Conservation (phyloP, 2,888 invertebrate species). For the Dynastes maya region DNA sequence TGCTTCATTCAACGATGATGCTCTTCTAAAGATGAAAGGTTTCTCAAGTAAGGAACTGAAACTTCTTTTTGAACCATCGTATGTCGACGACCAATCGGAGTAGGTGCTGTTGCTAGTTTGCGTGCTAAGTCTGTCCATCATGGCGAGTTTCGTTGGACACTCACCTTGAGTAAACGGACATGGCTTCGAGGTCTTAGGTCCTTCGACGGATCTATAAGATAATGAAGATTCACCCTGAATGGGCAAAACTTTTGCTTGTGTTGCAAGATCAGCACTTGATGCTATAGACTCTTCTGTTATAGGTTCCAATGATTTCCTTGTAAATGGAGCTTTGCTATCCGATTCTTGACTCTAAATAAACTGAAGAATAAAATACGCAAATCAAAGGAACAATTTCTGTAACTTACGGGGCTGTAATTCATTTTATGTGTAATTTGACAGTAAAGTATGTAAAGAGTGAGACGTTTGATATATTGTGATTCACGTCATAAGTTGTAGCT, state of each 20-base stretch:
- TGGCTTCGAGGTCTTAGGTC: slow-evolving; percentile 3
- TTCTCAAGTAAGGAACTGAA: slow-evolving; percentile 45
- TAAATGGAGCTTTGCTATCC: neutral
- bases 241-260: neutral
- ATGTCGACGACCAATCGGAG: slow-evolving; percentile 6
- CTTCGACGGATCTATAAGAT: too few relatives aligned
- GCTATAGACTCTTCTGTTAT: slow-evolving; percentile 37
- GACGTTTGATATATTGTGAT: neutral
- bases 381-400: neutral
- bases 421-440: neutral
- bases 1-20: slow-evolving; percentile 43
- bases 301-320: slow-evolving; percentile 36
- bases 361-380: neutral
- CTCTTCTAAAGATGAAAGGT: slow-evolving; percentile 48
- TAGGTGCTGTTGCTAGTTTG: neutral
- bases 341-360: slow-evolving; percentile 1
- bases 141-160: slow-evolving; percentile 31
- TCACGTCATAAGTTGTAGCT: too few relatives aligned
- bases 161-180: slow-evolving; percentile 21
- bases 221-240: neutral
- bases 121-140: neutral
- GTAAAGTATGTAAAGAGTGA: neutral
- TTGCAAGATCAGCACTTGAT: slow-evolving; percentile 15
- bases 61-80: slow-evolving; percentile 32
- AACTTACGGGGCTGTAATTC: neutral